phyloP scores from a whole-genome alignment of 2,113 vertebrate species.

The Syrrhaptes paradoxus region DNA sequence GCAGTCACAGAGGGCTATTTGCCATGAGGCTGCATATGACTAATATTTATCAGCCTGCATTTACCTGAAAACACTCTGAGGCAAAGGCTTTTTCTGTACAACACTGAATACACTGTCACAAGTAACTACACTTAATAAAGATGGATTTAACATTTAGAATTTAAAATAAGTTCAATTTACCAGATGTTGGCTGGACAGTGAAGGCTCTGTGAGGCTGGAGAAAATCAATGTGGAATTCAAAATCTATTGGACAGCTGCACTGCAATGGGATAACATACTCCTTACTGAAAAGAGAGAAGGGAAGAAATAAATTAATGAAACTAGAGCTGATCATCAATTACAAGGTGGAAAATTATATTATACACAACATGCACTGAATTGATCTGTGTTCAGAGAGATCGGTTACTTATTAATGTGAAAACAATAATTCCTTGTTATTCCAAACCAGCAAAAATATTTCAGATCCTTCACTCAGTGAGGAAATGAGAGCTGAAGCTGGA shows the following conservation, averaged over 20 bases:
- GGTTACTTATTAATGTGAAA: not conserved
- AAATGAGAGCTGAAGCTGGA: not conserved
- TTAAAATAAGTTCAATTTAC: conserved; percentile 67
- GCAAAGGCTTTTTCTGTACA: not conserved
- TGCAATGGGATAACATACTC: conserved; percentile 83
- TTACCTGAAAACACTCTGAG: not conserved
- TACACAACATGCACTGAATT: not conserved
- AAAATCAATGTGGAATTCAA: conserved; percentile 86
- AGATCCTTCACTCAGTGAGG: not conserved
- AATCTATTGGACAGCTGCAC: conserved; percentile 92
- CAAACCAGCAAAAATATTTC: not conserved
- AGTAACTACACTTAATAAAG: not conserved
- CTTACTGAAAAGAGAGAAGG: conserved; percentile 70
- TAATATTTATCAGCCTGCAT: not conserved
- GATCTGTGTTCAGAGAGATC: not conserved
- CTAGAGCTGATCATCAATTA: not conserved
- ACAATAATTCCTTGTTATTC: not conserved
- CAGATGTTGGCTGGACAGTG: conserved; percentile 80
- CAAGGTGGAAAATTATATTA: not conserved
- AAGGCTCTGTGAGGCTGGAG: conserved; percentile 85
- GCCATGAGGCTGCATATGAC: not conserved
- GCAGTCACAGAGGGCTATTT: not conserved
- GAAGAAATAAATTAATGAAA: not conserved
- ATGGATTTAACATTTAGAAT: not conserved
- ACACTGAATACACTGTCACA: not conserved